Percentiles rank a stretch among this genome's conserved stretches.
Conservation (phyloP, 2,113 vertebrate genomes). For the Elaphurus davidianus region DNA sequence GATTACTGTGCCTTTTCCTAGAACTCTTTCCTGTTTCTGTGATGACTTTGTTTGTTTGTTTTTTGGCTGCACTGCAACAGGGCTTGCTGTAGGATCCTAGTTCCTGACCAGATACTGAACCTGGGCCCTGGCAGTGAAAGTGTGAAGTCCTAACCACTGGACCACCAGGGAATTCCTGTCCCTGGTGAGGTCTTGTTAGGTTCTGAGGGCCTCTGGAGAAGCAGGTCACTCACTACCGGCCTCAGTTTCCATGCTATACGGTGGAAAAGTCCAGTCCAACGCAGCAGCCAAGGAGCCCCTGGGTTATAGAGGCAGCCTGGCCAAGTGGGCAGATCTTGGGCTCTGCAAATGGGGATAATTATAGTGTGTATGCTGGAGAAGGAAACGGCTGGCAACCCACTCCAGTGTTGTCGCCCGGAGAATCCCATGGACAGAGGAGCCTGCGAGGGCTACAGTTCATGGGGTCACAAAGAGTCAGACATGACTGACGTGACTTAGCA, state of each 20-base stretch:
- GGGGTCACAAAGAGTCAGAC: background rate
- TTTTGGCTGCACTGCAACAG: background rate
- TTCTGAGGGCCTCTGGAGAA: background rate
- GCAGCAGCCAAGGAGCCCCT: background rate
- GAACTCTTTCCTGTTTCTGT: background rate
- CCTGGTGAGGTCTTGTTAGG: background rate
- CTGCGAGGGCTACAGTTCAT: background rate
- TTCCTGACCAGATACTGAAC: background rate
- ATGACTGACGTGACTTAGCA: background rate
- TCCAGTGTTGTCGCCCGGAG: background rate
- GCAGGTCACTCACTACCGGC: background rate
- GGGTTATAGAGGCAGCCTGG: background rate
- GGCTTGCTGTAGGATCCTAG: background rate
- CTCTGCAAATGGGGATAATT: background rate
- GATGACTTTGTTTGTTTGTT: background rate
- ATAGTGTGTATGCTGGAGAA: background rate
- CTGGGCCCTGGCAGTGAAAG: background rate
- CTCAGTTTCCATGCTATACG: background rate
- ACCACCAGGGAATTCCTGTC: background rate
- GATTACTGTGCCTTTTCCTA: background rate
- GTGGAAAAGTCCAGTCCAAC: no score
- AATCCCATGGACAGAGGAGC: background rate
- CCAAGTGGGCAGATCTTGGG: background rate
- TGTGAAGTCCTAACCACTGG: background rate
- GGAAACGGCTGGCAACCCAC: background rate